Percentiles rank a stretch among this genome's conserved stretches.
phyloP scores from a whole-genome alignment of 1,140 invertebrate genomes.

The Heliconius hermathena region DNA sequence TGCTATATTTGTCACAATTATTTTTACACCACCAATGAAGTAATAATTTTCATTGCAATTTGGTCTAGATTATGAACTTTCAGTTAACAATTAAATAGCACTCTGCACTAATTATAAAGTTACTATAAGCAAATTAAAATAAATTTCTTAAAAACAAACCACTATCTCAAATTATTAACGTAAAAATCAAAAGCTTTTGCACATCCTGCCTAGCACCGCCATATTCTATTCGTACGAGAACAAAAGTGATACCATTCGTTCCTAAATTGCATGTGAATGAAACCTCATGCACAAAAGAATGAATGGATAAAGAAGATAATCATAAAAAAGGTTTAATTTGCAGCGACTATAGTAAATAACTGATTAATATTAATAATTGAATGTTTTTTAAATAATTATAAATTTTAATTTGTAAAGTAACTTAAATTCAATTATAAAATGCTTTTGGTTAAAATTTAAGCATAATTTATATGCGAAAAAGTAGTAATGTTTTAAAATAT shows the following conservation, averaged over 20 bases:
- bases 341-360: no score
- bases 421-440: neutral
- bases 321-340: neutral
- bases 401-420: neutral
- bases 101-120: constrained; percentile 32
- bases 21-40: constrained; percentile 80
- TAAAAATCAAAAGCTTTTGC: constrained; percentile 74
- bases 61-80: constrained; percentile 45
- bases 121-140: constrained; percentile 28
- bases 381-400: neutral
- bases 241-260: constrained; percentile 44
- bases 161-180: constrained; percentile 61
- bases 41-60: constrained; percentile 79
- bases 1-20: constrained; percentile 80
- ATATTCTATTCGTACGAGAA: constrained; percentile 70
- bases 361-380: neutral
- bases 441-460: neutral
- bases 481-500: neutral
- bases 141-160: constrained; percentile 38
- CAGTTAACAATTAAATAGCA: constrained; percentile 40
- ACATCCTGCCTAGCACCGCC: constrained; percentile 79
- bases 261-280: constrained; percentile 33
- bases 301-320: constrained; percentile 15
- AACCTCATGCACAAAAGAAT: constrained; percentile 17
- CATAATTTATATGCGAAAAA: neutral